Conservation (phyloP, 1,140 invertebrate genomes). For the Matsumurasca onukii region DNA sequence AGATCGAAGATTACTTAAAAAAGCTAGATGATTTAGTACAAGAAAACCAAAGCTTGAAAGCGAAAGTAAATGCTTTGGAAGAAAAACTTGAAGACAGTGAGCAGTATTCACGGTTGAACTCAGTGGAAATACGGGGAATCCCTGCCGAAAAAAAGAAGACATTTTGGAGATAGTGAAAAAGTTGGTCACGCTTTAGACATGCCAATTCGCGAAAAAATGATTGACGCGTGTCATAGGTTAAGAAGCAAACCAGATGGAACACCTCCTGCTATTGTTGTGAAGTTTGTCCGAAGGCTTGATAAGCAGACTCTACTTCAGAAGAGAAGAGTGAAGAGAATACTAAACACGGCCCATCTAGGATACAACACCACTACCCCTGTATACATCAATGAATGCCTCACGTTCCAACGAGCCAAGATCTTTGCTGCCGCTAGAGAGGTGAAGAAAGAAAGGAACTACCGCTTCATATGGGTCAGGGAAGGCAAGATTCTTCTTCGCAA, state of each 20-base stretch:
- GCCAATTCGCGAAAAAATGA: background rate
- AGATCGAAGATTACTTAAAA: background rate
- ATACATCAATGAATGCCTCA: constrained; percentile 8
- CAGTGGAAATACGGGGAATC: constrained; percentile 17
- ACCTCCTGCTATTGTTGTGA: background rate
- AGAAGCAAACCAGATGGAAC: background rate
- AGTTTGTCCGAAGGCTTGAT: constrained; percentile 6
- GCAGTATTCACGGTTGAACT: background rate
- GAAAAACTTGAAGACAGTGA: background rate
- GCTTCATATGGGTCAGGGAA: background rate
- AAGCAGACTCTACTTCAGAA: background rate
- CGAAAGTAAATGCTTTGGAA: background rate
- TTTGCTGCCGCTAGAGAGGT: background rate
- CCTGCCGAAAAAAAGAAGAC: constrained; percentile 11
- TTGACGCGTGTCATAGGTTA: constrained; percentile 16
- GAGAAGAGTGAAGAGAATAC: background rate
- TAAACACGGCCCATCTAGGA: background rate
- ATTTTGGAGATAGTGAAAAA: constrained; percentile 14
- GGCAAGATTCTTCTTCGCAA: background rate
- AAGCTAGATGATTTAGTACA: background rate
- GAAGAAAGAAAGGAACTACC: background rate
- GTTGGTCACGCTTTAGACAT: background rate
- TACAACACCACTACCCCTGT: background rate
- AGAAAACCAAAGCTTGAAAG: constrained; percentile 2
- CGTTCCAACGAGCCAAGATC: background rate